Evolutionary conservation across 2,113 vertebrate species (phyloP).

Genomic region (Isurus oxyrinchus): DNA sequence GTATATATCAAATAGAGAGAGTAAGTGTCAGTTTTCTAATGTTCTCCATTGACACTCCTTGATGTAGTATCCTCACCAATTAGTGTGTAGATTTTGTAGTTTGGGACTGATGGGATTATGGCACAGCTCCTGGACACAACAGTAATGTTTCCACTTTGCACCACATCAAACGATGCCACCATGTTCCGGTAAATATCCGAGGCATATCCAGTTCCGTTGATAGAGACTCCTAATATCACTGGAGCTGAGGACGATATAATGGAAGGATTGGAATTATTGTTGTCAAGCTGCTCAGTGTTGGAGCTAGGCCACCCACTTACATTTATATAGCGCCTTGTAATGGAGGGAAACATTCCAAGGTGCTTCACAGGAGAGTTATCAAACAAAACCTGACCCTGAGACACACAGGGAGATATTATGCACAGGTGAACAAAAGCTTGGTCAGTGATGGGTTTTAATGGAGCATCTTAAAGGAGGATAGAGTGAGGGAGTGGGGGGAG

Average conservation of each 20-base stretch:
- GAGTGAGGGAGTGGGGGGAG: no score
- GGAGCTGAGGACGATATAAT: constrained; percentile 57
- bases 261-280: not conserved
- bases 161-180: constrained; percentile 60
- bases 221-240: constrained; percentile 45
- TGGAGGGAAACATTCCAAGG: no score
- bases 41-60: fast-evolving
- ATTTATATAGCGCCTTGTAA: no score
- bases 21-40: no score
- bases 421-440: no score
- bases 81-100: constrained; percentile 44
- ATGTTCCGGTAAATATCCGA: constrained; percentile 73
- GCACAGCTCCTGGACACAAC: constrained; percentile 69
- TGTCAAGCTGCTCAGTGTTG: not conserved
- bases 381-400: not conserved
- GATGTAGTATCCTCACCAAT: constrained; percentile 54
- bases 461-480: no score
- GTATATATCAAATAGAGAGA: not conserved
- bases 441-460: no score
- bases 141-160: constrained; percentile 73
- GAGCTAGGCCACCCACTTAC: not conserved
- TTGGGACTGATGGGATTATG: constrained; percentile 58
- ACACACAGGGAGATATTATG: no score
- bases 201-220: constrained; percentile 68
- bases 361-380: no score